Base-by-base conservation (phyloP, 2,113 vertebrate species). In the Orientallactaga bullata region DNA sequence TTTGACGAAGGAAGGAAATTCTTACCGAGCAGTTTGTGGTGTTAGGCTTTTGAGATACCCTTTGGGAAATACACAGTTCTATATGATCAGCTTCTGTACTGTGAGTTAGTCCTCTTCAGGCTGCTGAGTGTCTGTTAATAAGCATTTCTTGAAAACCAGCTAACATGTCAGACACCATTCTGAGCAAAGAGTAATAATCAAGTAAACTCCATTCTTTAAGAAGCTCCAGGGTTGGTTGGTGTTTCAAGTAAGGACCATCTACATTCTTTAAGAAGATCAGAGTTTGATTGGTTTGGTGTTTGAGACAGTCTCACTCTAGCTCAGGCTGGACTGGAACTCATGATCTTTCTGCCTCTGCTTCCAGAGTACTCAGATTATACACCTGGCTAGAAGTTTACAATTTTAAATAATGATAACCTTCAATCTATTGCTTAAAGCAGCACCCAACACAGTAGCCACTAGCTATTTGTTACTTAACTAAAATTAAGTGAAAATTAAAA, bases 331-430 rank as follows among this genome's bases (percentile, higher is more conserved):
- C 81, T 51, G 42, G 63, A 55, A 24, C 82, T 84, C 82, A 68
- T n/a, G 28, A 8, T 47, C 20, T 20, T 51, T 24, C 63, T n/a
- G 28, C 81, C 28, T 47, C 81, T n/a, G 28, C 30, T 65, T 69
- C 63, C 51, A 32, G 3, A 69, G 21, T 69, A 16, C 42, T 51
- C 9, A 18, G 42, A n/a, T 68, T 55, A 55, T 47, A 21, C 37
- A 42, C 63, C 39, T 42, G 20, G 47, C 82, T 55, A 85, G 65
- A 81, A 92, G 73, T 12, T 90, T 13, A 1, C 35, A 18, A 24
- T 81, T 96, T 88, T 78, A 87, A 93, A 91, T 77, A 77, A 60
- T 71, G 77, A 47, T 72, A 37, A 3, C 30, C 30, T 85, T 47
- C 1, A 3, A 24, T 16, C 26, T 42, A 30, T 78, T 76, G 39